Evolutionary conservation across 2,888 invertebrate species (phyloP).

Genomic region (Ptychoptera contaminata): DNA sequence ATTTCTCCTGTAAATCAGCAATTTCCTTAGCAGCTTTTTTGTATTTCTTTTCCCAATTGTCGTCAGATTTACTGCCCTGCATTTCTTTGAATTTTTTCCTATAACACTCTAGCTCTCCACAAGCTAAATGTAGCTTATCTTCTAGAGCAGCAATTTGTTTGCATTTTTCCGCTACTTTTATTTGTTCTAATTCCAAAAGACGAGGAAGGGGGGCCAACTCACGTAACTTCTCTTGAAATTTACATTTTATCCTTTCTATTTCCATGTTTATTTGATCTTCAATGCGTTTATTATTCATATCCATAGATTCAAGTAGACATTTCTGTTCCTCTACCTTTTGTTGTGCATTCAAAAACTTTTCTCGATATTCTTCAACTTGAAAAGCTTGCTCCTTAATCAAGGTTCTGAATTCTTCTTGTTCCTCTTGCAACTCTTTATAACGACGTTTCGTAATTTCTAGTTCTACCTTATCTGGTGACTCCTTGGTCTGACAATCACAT

Average conservation of each 20-base stretch:
- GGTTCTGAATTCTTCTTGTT: constrained; percentile 22
- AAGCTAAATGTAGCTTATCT: constrained; percentile 20
- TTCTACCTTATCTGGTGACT: constrained; percentile 16
- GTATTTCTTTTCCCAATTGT: constrained; percentile 11
- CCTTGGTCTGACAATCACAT: not conserved
- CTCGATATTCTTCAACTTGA: constrained; percentile 21
- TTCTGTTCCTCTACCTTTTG: constrained; percentile 26
- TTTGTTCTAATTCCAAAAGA: constrained; percentile 21
- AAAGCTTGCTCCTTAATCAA: constrained; percentile 24
- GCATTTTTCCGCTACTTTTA: constrained; percentile 19
- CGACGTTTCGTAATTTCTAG: constrained; percentile 20
- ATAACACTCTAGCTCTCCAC: constrained; percentile 19
- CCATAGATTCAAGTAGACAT: constrained; percentile 23
- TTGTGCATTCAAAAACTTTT: constrained; percentile 24
- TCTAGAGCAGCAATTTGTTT: constrained; percentile 21
- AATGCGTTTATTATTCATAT: constrained; percentile 20
- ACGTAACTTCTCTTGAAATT: constrained; percentile 21
- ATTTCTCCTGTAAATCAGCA: constrained; percentile 1
- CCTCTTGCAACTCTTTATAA: constrained; percentile 21
- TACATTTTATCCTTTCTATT: constrained; percentile 20
- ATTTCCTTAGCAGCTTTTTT: constrained; percentile 17
- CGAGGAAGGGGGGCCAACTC: constrained; percentile 22
- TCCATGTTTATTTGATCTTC: constrained; percentile 27
- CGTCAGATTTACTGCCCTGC: not conserved
- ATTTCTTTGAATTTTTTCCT: not conserved